These are phyloP conservation scores for Morone chrysops DNA, from an alignment of 2,113 vertebrate genomes.

Conservation along the genomic window DNA sequence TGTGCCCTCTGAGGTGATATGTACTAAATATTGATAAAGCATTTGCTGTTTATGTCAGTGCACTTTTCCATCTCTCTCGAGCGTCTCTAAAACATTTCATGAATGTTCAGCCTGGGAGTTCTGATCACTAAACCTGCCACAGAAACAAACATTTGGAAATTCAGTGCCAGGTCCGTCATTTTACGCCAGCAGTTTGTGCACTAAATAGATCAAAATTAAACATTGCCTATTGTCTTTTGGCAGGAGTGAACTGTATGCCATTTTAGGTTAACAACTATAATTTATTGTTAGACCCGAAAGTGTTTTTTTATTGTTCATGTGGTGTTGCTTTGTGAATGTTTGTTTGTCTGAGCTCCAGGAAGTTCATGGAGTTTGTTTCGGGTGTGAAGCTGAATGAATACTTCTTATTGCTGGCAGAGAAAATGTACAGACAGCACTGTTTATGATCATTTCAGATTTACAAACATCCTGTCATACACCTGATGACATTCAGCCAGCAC, in stretches of 20 bases:
- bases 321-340: not conserved
- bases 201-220: not conserved
- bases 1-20: not conserved
- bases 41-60: not conserved
- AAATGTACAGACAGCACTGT: slow-evolving; percentile 26
- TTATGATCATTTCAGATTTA: slow-evolving; percentile 30
- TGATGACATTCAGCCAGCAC: slow-evolving; percentile 5
- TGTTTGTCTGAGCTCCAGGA: slow-evolving; percentile 3
- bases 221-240: not conserved
- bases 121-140: not conserved
- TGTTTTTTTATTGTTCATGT: not conserved
- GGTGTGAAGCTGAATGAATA: not conserved
- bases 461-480: slow-evolving; percentile 38
- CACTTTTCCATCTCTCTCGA: not conserved
- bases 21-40: not conserved
- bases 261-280: not conserved
- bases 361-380: not conserved
- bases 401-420: not conserved
- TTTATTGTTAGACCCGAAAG: not conserved
- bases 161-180: not conserved
- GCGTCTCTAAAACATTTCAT: not conserved
- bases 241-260: not conserved
- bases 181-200: not conserved
- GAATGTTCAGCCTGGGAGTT: not conserved
- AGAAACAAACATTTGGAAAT: not conserved